A percentile compares a stretch with the other conserved stretches of the same genome.
Evolutionary conservation across 2,888 invertebrate genomes (phyloP).

Genomic region (Eumacrocentrus americanus): DNA sequence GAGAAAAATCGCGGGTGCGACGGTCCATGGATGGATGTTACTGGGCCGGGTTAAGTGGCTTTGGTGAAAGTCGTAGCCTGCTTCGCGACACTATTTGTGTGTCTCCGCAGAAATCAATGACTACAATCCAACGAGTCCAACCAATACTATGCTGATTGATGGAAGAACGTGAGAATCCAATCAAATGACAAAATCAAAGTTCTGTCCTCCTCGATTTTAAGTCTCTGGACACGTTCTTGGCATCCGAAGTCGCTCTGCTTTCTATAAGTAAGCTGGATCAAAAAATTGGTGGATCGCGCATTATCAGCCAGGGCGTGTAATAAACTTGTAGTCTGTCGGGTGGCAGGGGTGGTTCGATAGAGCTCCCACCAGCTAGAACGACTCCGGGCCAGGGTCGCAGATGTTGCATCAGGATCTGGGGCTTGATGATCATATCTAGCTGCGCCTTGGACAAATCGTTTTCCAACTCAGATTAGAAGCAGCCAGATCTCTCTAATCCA

Average conservation of each 20-base stretch:
- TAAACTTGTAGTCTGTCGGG: slow-evolving; percentile 11
- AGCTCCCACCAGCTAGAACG: slow-evolving; percentile 22
- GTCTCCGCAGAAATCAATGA: slow-evolving; percentile 20
- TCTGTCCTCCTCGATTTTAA: no score
- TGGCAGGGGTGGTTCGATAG: slow-evolving; percentile 26
- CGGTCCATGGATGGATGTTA: slow-evolving; percentile 56
- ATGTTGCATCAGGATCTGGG: neutral
- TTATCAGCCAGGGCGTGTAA: neutral
- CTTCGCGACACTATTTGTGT: slow-evolving; percentile 27
- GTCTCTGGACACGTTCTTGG: no score
- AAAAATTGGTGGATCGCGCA: neutral
- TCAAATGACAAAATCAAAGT: no score
- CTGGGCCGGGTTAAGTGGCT: slow-evolving; percentile 61
- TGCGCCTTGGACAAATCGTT: no score
- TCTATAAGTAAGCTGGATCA: no score
- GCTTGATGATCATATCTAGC: no score
- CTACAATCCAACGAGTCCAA: slow-evolving; percentile 3
- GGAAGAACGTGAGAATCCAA: no score
- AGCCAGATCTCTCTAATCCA: no score
- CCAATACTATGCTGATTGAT: no score
- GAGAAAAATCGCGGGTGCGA: slow-evolving; percentile 49
- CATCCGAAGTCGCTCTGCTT: no score
- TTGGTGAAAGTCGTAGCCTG: slow-evolving; percentile 52
- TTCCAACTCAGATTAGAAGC: no score
- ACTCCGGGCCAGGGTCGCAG: slow-evolving; percentile 28